phyloP scores from a whole-genome alignment of 2,888 invertebrate species.

The Apotomis capreana region DNA sequence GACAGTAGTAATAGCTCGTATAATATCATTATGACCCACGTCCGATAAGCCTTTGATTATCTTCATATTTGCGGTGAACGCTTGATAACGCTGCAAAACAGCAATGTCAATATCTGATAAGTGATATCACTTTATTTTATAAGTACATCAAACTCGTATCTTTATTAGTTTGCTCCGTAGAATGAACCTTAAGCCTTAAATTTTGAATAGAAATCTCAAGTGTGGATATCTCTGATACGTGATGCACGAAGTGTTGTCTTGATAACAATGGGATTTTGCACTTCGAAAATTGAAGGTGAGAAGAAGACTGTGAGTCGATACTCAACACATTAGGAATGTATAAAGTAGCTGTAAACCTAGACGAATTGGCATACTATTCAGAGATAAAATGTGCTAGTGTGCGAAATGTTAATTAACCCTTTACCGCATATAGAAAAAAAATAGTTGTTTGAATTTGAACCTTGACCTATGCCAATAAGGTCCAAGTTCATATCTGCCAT shows the following conservation, averaged over 20 bases:
- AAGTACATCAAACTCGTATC: neutral
- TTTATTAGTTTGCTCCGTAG: neutral
- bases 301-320: neutral
- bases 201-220: neutral
- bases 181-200: neutral
- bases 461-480: too few species aligned
- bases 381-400: too few species aligned
- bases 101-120: constrained; percentile 28
- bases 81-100: constrained; percentile 15
- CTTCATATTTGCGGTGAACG: constrained; percentile 27
- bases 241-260: neutral
- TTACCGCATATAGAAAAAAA: too few species aligned
- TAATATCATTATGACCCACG: constrained; percentile 13
- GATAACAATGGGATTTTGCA: constrained; percentile 5
- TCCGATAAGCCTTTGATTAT: constrained; percentile 18
- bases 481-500: too few species aligned
- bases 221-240: neutral
- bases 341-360: neutral
- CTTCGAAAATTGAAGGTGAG: constrained; percentile 11
- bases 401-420: too few species aligned
- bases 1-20: constrained; percentile 1
- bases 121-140: neutral
- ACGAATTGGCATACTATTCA: neutral
- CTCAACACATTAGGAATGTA: neutral
- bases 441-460: too few species aligned